Percentiles rank a stretch among this genome's conserved stretches.
These are phyloP conservation scores for Sarcophaga subvicina DNA, from an alignment of 2,888 invertebrate genomes.

Conservation along the genomic window DNA sequence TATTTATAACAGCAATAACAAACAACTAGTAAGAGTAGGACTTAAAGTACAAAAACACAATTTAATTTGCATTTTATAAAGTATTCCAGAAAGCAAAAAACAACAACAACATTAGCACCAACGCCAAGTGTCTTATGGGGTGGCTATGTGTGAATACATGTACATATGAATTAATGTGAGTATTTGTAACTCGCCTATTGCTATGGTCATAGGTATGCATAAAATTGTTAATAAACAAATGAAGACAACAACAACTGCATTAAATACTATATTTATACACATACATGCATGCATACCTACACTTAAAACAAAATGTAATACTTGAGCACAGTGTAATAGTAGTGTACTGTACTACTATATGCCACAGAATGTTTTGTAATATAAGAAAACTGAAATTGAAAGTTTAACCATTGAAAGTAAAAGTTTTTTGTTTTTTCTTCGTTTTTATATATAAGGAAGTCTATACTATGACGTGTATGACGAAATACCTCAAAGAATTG, in stretches of 20 bases:
- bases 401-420: conserved; percentile 56
- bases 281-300: conserved; percentile 41
- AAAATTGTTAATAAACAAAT: not conserved
- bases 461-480: not conserved
- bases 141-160: conserved; percentile 11
- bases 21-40: not conserved
- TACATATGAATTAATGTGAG: not conserved
- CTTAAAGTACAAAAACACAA: conserved; percentile 46
- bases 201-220: conserved; percentile 37
- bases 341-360: conserved; percentile 2
- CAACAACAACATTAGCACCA: not conserved
- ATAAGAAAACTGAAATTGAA: conserved; percentile 58
- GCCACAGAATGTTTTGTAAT: conserved; percentile 67
- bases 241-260: not conserved
- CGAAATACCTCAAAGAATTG: conserved; percentile 32
- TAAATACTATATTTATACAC: conserved; percentile 31
- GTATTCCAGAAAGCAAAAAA: not conserved
- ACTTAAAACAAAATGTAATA: conserved; percentile 46
- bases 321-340: not conserved
- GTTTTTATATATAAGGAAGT: conserved; percentile 33
- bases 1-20: not conserved
- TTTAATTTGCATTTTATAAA: conserved; percentile 60
- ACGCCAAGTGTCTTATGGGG: no score
- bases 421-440: conserved; percentile 52
- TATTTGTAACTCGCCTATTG: conserved; percentile 3